These are phyloP conservation scores for Philaethria dido DNA, from an alignment of 2,888 invertebrate genomes.

Conservation along the genomic window DNA sequence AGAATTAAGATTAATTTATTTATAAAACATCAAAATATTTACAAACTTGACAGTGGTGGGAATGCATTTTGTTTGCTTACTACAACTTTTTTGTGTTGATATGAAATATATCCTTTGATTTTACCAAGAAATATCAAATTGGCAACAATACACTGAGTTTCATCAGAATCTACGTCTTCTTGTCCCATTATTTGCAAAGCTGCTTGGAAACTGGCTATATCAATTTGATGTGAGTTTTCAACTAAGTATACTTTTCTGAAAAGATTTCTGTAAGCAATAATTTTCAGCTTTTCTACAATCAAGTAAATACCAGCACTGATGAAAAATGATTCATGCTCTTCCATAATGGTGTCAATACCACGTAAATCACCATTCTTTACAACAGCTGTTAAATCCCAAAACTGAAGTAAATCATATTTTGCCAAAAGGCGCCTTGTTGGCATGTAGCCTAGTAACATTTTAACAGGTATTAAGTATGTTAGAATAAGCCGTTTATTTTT, in stretches of 20 bases:
- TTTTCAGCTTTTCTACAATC: slow-evolving; percentile 97
- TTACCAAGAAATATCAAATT: slow-evolving; percentile 98
- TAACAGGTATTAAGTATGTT: slow-evolving; percentile 97
- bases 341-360: slow-evolving; percentile 92
- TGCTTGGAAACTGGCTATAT: slow-evolving; percentile 91
- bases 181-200: slow-evolving; percentile 92
- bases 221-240: slow-evolving; percentile 93
- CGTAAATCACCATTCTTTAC: slow-evolving; percentile 95
- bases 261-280: slow-evolving; percentile 97
- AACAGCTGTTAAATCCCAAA: slow-evolving; percentile 94
- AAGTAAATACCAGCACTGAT: slow-evolving; percentile 98
- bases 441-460: slow-evolving; percentile 98
- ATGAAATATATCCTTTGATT: slow-evolving; percentile 99
- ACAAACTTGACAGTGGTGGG: slow-evolving; percentile 88
- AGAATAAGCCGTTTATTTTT: slow-evolving; percentile 96
- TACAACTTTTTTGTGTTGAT: slow-evolving; percentile 98
- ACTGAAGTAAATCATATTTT: slow-evolving; percentile 95
- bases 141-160: slow-evolving; percentile 97
- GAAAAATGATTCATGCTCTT: slow-evolving; percentile 94
- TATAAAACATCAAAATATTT: slow-evolving; percentile 39
- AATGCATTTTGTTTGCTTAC: slow-evolving; percentile 99
- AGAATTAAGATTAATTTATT: background rate
- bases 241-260: slow-evolving; percentile 95
- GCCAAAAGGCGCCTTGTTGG: slow-evolving; percentile 91
- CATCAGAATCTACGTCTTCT: slow-evolving; percentile 95